These are phyloP conservation scores for Melangyna quadrimaculata DNA, from an alignment of 2,888 invertebrate species.

Conservation along the genomic window DNA sequence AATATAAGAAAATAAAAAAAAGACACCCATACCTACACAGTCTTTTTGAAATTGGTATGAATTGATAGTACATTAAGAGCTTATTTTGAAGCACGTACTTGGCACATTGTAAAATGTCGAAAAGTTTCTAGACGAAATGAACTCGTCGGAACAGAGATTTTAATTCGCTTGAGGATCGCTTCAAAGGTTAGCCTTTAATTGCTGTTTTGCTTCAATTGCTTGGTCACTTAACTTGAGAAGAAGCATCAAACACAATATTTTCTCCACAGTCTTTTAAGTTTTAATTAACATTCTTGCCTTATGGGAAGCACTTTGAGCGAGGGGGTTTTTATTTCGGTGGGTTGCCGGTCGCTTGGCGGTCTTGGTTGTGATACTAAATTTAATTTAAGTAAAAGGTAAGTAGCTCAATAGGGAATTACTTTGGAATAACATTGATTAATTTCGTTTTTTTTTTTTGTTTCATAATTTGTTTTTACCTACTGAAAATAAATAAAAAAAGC, in stretches of 20 bases:
- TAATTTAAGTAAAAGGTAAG: background rate
- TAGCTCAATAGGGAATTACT: background rate
- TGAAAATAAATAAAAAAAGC: too few relatives aligned
- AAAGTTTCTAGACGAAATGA: constrained; percentile 26
- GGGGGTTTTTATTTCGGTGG: too few relatives aligned
- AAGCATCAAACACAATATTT: constrained; percentile 12
- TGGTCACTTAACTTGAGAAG: constrained; percentile 34
- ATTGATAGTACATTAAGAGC: constrained; percentile 57
- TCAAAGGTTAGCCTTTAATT: constrained; percentile 53
- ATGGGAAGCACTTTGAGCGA: background rate
- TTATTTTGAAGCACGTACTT: constrained; percentile 60
- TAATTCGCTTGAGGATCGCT: constrained; percentile 21
- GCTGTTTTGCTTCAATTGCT: constrained; percentile 49
- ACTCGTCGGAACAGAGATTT: constrained; percentile 7
- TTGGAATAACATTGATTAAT: background rate
- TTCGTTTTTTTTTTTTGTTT: background rate
- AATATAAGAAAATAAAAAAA: too few relatives aligned
- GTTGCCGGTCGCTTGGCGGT: too few relatives aligned
- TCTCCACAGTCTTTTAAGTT: constrained; percentile 4
- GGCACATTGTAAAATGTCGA: constrained; percentile 65
- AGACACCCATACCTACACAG: too few relatives aligned
- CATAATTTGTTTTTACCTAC: too few relatives aligned
- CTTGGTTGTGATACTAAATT: background rate
- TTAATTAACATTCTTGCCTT: constrained; percentile 16
- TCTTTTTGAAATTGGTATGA: constrained; percentile 9